Percentiles rank a stretch among this genome's conserved stretches.
Conservation (phyloP, 1,140 invertebrate genomes). For the Drosophila suzukii region DNA sequence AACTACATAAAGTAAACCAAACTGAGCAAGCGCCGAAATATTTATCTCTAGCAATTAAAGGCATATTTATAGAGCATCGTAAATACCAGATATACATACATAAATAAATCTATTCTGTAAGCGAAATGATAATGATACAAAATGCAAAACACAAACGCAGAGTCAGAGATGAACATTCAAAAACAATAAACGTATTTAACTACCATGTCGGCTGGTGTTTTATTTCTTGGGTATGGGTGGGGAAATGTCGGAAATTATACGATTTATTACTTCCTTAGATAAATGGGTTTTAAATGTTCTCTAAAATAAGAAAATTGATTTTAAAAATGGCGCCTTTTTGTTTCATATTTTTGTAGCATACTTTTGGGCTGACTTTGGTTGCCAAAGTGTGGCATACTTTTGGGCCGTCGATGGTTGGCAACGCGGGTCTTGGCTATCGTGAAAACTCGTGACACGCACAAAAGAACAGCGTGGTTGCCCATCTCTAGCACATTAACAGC, state of each 20-base stretch:
- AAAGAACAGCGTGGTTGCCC: background rate
- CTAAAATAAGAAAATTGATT: too few relatives aligned
- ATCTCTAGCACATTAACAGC: background rate
- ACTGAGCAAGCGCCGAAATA: slow-evolving; percentile 78
- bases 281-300: too few relatives aligned
- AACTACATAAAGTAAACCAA: slow-evolving; percentile 56
- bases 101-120: slow-evolving; percentile 73
- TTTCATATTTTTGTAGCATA: too few relatives aligned
- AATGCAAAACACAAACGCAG: slow-evolving; percentile 52
- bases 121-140: slow-evolving; percentile 51
- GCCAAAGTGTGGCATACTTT: too few relatives aligned
- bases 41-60: slow-evolving; percentile 82
- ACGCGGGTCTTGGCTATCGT: background rate
- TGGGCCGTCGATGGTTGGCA: background rate
- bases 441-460: background rate
- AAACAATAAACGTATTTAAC: slow-evolving; percentile 81
- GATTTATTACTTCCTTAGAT: too few relatives aligned
- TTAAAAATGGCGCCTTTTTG: too few relatives aligned
- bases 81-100: slow-evolving; percentile 70
- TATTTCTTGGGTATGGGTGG: background rate
- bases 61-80: slow-evolving; percentile 81
- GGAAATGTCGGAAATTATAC: too few relatives aligned
- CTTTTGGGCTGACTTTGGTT: background rate
- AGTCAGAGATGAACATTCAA: slow-evolving; percentile 66
- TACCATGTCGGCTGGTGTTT: slow-evolving; percentile 31